These are phyloP conservation scores for Crypturellus undulatus DNA, from an alignment of 2,113 vertebrate genomes.

Conservation along the genomic window DNA sequence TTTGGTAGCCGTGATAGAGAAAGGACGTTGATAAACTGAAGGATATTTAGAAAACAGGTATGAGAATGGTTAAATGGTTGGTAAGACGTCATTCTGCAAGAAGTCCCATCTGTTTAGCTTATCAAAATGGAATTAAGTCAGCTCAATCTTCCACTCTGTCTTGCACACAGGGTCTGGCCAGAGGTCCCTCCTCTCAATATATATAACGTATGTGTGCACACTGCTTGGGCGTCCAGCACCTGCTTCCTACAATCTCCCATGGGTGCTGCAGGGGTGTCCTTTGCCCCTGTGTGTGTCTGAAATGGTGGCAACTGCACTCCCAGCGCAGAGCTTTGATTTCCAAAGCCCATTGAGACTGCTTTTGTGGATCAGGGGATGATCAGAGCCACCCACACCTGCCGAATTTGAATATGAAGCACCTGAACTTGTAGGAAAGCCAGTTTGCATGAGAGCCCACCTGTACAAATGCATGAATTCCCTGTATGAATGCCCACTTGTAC, in stretches of 20 bases:
- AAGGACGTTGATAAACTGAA: not conserved
- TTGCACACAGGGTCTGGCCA: not conserved
- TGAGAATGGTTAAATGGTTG: not conserved
- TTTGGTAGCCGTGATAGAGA: not conserved
- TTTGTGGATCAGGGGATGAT: not conserved
- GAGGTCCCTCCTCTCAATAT: not conserved
- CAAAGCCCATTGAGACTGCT: not conserved
- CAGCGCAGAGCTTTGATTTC: conserved; percentile 3
- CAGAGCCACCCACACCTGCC: not conserved
- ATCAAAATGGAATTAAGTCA: not conserved
- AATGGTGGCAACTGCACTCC: not conserved
- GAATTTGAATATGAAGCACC: not conserved
- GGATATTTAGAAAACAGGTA: not conserved
- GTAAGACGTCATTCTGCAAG: not conserved
- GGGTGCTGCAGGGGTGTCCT: not conserved
- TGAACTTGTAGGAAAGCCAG: not conserved
- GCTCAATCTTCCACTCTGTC: not conserved
- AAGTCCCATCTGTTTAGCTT: not conserved
- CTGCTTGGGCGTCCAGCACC: not conserved
- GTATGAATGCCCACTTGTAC: not conserved
- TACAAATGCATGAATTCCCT: not conserved
- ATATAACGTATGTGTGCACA: not conserved
- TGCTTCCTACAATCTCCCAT: not conserved
- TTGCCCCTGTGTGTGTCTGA: not conserved
- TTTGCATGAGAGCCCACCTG: not conserved